Conservation (phyloP, 2,797 vertebrate species). For the Microtus agrestis region DNA sequence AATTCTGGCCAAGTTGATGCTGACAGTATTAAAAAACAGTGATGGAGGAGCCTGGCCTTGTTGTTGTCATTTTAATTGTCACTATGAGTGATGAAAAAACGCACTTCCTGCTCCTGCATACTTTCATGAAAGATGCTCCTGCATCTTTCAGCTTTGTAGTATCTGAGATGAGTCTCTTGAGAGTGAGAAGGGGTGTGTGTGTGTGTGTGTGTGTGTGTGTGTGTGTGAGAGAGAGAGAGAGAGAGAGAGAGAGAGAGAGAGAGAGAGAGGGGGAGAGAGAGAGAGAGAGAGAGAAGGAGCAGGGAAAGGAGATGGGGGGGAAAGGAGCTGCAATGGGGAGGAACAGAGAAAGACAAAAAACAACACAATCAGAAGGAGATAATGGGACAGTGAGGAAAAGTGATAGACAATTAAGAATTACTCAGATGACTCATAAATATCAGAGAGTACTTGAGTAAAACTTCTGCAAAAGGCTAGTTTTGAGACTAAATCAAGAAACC, state of each 20-base stretch:
- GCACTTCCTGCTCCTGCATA: conserved; percentile 62
- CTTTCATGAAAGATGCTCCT: not conserved
- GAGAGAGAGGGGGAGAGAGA: no score
- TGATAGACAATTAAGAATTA: conserved; percentile 30
- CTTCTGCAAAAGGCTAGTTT: conserved; percentile 66
- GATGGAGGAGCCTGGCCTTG: conserved; percentile 84
- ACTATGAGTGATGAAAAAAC: conserved; percentile 83
- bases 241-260: no score
- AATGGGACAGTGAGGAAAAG: conserved; percentile 32
- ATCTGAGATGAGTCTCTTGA: conserved; percentile 61
- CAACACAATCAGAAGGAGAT: not conserved
- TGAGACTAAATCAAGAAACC: conserved; percentile 74
- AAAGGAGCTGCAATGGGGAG: not conserved
- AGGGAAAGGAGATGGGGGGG: not conserved
- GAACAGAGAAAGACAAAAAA: not conserved
- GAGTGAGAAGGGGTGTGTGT: conserved; percentile 49
- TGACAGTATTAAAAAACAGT: conserved; percentile 86
- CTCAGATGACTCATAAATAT: conserved; percentile 35
- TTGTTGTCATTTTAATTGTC: conserved; percentile 86
- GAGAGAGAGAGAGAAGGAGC: not conserved
- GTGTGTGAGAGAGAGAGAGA: no score
- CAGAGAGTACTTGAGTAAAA: conserved; percentile 36
- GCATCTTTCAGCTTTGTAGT: conserved; percentile 74
- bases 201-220: not conserved
- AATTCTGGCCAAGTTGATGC: conserved; percentile 85